Conservation (phyloP, 1,140 invertebrate species). For the Magallana angulata region DNA sequence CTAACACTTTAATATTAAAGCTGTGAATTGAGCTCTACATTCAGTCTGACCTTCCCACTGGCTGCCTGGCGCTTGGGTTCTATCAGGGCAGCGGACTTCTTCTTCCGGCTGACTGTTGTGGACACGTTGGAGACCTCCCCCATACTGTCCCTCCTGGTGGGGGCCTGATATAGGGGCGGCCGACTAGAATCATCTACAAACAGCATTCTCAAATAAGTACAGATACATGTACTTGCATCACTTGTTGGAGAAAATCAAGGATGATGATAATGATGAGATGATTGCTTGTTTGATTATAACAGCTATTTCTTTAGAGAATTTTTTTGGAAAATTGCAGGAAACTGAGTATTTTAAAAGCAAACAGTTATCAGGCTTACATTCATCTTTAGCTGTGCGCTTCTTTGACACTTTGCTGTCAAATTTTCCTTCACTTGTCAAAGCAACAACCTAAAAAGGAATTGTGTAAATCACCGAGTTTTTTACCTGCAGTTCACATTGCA, state of each 20-base stretch:
- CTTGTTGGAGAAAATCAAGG: no score
- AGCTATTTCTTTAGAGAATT: no score
- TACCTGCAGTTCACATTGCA: no score
- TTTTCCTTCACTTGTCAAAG: conserved; percentile 78
- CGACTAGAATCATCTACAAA: conserved; percentile 61
- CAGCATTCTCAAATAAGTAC: no score
- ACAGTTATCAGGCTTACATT: conserved; percentile 72
- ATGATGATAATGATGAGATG: no score
- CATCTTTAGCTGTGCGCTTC: conserved; percentile 78
- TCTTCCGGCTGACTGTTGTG: conserved; percentile 9
- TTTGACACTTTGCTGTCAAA: conserved; percentile 77
- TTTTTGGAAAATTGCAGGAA: no score
- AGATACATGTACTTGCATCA: no score
- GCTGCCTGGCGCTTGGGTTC: conserved; percentile 1
- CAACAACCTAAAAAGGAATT: conserved; percentile 66
- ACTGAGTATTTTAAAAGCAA: no score
- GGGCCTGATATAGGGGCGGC: conserved; percentile 65
- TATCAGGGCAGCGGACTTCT: neutral
- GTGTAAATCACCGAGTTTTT: no score
- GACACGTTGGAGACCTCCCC: conserved; percentile 24
- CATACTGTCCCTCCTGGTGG: conserved; percentile 37
- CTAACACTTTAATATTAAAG: no score
- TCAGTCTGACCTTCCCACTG: conserved; percentile 16
- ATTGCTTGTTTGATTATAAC: no score
- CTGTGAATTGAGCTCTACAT: no score